Conservation (phyloP, 2,888 invertebrate genomes). For the Drosophila rellima region DNA sequence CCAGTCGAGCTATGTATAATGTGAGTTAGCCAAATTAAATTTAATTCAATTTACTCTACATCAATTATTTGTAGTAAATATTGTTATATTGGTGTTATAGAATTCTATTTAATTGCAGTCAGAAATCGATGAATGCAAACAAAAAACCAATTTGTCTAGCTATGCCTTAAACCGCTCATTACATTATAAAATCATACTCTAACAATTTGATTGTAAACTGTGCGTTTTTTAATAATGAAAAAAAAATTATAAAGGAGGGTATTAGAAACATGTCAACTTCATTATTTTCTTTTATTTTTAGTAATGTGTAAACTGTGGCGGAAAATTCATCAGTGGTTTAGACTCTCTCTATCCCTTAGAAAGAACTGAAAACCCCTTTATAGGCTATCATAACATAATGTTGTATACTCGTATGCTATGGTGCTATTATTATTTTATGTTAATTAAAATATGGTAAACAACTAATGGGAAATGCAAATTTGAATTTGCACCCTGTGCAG, state of each 20-base stretch:
- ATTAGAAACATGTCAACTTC: neutral
- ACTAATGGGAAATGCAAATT: constrained; percentile 61
- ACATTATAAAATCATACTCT: neutral
- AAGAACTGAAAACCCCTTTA: neutral
- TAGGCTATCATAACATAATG: constrained; percentile 15
- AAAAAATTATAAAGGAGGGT: neutral
- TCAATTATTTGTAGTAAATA: neutral
- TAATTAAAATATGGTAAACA: constrained; percentile 69
- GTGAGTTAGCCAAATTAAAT: constrained; percentile 18
- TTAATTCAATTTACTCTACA: constrained; percentile 24
- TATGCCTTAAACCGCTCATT: neutral
- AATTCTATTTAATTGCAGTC: constrained; percentile 18
- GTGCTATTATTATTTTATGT: constrained; percentile 54
- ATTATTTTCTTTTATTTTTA: neutral
- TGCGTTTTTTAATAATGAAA: too few relatives aligned
- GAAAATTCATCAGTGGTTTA: constrained; percentile 5
- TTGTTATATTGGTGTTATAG: constrained; percentile 11
- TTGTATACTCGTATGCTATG: constrained; percentile 19
- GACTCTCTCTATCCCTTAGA: neutral
- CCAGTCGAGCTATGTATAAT: constrained; percentile 45
- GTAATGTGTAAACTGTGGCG: neutral
- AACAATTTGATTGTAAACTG: neutral
- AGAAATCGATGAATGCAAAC: neutral
- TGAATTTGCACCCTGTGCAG: constrained; percentile 50
- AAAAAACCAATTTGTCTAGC: neutral